These are phyloP conservation scores for Babylonia areolata DNA, from an alignment of 1,140 invertebrate species.

Conservation along the genomic window DNA sequence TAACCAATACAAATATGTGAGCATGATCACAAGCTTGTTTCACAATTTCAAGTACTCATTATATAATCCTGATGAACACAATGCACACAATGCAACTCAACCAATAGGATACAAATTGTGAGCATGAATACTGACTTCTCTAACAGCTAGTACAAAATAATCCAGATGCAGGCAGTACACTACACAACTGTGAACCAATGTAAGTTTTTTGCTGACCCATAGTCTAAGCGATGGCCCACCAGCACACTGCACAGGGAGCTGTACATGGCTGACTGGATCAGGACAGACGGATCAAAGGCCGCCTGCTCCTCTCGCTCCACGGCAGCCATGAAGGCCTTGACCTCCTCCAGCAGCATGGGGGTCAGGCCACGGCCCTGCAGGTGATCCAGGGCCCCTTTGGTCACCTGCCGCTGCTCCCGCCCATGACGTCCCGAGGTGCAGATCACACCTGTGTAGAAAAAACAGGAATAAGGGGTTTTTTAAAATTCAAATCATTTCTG, in stretches of 20 bases:
- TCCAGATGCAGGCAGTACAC: no score
- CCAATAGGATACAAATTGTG: no score
- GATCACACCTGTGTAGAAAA: constrained; percentile 50
- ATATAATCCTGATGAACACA: no score
- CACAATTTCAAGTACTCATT: no score
- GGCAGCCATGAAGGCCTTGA: constrained; percentile 25
- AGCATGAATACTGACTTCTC: no score
- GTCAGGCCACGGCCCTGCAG: constrained; percentile 3
- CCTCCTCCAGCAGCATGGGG: constrained; percentile 2
- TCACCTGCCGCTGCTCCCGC: constrained; percentile 41
- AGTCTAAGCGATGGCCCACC: constrained; percentile 39
- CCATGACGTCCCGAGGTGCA: constrained; percentile 44
- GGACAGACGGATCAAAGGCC: constrained; percentile 25
- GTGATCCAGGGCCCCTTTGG: constrained; percentile 35
- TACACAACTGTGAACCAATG: no score
- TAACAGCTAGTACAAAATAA: no score
- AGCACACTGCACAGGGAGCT: constrained; percentile 34
- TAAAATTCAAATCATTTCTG: no score
- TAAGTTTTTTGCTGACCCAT: constrained; percentile 35
- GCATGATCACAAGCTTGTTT: no score
- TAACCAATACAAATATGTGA: no score
- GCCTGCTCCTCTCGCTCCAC: constrained; percentile 30
- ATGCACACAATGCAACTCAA: no score
- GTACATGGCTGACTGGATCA: constrained; percentile 43
- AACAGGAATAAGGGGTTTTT: no score